Evolutionary conservation across 2,888 invertebrate genomes (phyloP).

Genomic region (Cylindroiulus punctatus): DNA sequence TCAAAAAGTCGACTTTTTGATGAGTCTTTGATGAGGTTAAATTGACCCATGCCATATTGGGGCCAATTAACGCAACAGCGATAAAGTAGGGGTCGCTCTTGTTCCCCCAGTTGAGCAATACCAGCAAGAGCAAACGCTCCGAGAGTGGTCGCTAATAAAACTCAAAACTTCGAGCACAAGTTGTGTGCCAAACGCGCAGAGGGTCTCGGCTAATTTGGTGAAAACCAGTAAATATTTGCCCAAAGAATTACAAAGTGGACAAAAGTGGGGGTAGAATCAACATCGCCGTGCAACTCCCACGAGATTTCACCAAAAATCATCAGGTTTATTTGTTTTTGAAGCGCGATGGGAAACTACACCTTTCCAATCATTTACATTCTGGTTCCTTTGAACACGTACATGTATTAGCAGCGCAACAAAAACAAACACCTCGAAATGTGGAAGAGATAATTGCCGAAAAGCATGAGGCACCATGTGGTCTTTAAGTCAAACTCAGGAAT

Average conservation of each 20-base stretch:
- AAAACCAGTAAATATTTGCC: neutral
- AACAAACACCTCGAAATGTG: conserved; percentile 39
- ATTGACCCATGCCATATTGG: no score
- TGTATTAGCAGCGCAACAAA: conserved; percentile 25
- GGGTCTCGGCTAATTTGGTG: neutral
- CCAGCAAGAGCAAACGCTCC: no score
- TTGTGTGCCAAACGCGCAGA: neutral
- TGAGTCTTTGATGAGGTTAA: no score
- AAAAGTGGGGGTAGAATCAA: conserved; percentile 31
- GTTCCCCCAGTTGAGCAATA: no score
- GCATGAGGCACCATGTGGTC: conserved; percentile 28
- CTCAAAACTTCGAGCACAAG: neutral
- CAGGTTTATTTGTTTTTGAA: conserved; percentile 28
- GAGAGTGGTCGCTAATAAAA: neutral
- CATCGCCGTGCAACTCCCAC: neutral
- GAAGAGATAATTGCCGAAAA: conserved; percentile 35
- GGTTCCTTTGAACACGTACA: neutral
- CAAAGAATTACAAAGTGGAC: conserved; percentile 35
- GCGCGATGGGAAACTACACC: neutral
- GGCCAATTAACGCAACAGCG: no score
- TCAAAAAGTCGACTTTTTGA: no score
- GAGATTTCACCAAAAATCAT: neutral
- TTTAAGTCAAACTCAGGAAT: conserved; percentile 8
- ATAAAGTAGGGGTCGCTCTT: no score
- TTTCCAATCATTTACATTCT: neutral